Conservation (phyloP, 2,797 vertebrate species). For the Pseudomugil gertrudae region DNA sequence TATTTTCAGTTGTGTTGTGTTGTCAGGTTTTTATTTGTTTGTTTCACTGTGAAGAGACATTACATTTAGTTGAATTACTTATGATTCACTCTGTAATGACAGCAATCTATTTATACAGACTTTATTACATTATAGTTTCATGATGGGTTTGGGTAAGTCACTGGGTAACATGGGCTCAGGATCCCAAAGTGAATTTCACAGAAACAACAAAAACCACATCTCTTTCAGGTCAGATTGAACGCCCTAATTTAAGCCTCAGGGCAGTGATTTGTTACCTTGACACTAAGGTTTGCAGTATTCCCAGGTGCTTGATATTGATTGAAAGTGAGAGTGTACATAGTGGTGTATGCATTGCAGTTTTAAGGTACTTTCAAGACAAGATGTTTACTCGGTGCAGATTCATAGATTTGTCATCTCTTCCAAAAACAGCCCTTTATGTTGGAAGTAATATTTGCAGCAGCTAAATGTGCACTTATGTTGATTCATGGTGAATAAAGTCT, state of each 20-base stretch:
- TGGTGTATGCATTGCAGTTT: slow-evolving; percentile 60
- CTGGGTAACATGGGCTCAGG: slow-evolving; percentile 45
- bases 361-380: slow-evolving; percentile 33
- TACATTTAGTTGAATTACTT: slow-evolving; percentile 1
- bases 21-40: background rate
- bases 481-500: background rate
- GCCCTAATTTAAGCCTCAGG: slow-evolving; percentile 58
- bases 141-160: slow-evolving; percentile 26
- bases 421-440: background rate
- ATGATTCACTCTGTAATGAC: slow-evolving; percentile 5
- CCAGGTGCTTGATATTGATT: slow-evolving; percentile 46
- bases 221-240: slow-evolving; percentile 52
- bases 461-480: background rate
- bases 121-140: slow-evolving; percentile 57
- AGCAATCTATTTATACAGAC: slow-evolving; percentile 43
- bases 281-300: slow-evolving; percentile 57
- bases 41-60: background rate
- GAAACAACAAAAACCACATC: slow-evolving; percentile 40
- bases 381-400: slow-evolving; percentile 6
- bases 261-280: slow-evolving; percentile 73
- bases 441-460: background rate
- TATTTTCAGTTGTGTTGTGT: background rate
- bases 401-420: background rate
- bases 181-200: slow-evolving; percentile 43
- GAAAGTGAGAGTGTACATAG: slow-evolving; percentile 23